Evolutionary conservation across 2,888 invertebrate genomes (phyloP), one percentile per base, ranked within the genome.

Genomic region (Dynastes grantii): DNA sequence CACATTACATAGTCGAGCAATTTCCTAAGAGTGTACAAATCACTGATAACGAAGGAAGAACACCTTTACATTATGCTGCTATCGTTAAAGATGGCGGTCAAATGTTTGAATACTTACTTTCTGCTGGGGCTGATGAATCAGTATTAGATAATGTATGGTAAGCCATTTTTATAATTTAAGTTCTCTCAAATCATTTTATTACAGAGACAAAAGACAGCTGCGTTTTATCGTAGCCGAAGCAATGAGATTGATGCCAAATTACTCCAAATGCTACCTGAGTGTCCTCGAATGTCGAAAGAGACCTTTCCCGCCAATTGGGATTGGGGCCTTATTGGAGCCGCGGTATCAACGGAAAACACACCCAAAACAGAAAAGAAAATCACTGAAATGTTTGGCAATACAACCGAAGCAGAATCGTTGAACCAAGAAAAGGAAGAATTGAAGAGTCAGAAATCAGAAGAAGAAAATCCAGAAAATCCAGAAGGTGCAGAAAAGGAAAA

Each of bases 51-150:
- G 95, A 97, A 80, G 97, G 97, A 29, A 92, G 96, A 82, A 96
- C 96, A 0, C 94, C 98, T 0, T 89, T 98, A 68, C 97, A 98
- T 89, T 98, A 96, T 89, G 95, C 97, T 0, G 96, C 96, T 1
- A 92, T 94, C 13, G 90, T 94, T 32, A 94, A 95, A 86, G 96
- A 96, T 84, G 94, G 94, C 76, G 93, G 93, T 81, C 91, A 93
- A 82, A 94, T 95, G 85, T 97, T 94, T 86, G 93, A 95, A 84
- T 92, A 95, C 76, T 91, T 98, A 11, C 92, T 95, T 49, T 93
- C 93, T 82, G 91, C 94, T 32, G 97, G 97, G 45, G 96, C 97
- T 27, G 96, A 97, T 85, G 95, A 96, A 88, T 94, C 94, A 82
- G 92, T 93, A 77, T 89, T 94, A 58, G 98, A 98, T 88, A 94